These are phyloP conservation scores for Siniperca knerii DNA, from an alignment of 2,113 vertebrate genomes.

Conservation along the genomic window DNA sequence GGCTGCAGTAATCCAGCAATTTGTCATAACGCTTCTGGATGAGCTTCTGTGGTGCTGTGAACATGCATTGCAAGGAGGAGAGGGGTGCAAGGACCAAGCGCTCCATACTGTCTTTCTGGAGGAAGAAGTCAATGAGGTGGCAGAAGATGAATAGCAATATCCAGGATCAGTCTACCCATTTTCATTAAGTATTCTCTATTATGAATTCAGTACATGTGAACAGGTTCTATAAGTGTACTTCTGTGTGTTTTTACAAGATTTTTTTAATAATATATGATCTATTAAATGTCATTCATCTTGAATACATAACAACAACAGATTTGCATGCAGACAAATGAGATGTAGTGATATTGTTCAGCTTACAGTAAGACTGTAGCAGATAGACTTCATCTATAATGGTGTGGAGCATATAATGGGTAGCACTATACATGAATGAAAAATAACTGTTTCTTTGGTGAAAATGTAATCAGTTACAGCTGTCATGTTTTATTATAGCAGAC, in stretches of 20 bases:
- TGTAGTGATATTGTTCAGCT: background rate
- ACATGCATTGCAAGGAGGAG: constrained; percentile 89
- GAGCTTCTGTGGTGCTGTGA: constrained; percentile 95
- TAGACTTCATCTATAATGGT: constrained; percentile 9
- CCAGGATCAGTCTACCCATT: background rate
- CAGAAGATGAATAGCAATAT: constrained; percentile 2
- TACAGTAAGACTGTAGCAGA: background rate
- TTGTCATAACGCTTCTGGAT: constrained; percentile 99
- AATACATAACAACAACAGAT: constrained; percentile 2
- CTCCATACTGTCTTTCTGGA: constrained; percentile 87
- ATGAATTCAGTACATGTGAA: constrained; percentile 5
- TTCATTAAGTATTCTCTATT: background rate
- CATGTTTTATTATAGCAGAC: constrained; percentile 1
- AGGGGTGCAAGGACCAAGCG: constrained; percentile 88
- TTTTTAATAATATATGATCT: background rate
- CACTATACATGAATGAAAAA: constrained; percentile 11
- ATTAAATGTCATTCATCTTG: constrained; percentile 6
- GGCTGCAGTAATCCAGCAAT: constrained; percentile 93
- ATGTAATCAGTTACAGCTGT: constrained; percentile 2
- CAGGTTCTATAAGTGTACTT: background rate
- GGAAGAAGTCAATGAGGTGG: constrained; percentile 25
- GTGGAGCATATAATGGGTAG: background rate
- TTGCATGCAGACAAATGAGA: constrained; percentile 31
- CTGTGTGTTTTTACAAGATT: background rate
- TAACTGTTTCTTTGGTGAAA: background rate